Evolutionary conservation across 23 tunicate genomes (phyloP).

Genomic region (Corella eumyota): DNA sequence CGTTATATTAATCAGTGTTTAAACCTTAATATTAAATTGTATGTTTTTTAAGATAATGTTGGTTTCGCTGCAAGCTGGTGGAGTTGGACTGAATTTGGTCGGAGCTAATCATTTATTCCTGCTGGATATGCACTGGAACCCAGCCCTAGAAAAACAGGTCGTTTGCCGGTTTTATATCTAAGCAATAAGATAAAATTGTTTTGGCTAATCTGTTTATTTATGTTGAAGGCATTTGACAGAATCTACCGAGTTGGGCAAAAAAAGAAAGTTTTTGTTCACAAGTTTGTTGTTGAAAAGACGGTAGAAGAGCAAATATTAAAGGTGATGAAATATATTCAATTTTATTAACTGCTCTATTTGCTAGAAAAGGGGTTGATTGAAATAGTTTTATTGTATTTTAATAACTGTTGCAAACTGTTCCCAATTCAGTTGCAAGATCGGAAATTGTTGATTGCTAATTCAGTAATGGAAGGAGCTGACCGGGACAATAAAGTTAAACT

Average conservation of each 20-base stretch:
- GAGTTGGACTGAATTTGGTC: conserved; percentile 83
- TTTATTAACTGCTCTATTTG: too few species aligned
- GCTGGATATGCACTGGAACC: conserved; percentile 95
- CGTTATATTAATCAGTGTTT: too few species aligned
- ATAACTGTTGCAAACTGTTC: too few species aligned
- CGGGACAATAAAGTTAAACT: conserved; percentile 56
- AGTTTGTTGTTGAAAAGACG: conserved; percentile 55
- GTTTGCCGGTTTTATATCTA: not conserved
- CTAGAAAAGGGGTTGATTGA: too few species aligned
- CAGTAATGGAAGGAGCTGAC: conserved; percentile 82
- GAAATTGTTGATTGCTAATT: conserved; percentile 56
- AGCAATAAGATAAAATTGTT: not conserved
- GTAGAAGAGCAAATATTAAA: conserved; percentile 74
- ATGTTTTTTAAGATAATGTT: conserved; percentile 46
- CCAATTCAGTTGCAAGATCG: conserved; percentile 64
- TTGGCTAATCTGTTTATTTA: not conserved
- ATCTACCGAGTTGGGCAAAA: conserved; percentile 90
- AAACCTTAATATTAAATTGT: not conserved
- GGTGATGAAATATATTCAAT: too few species aligned
- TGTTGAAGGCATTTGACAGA: conserved; percentile 78
- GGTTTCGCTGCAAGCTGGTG: conserved; percentile 92
- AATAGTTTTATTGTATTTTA: too few species aligned
- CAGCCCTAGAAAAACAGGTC: conserved; percentile 87
- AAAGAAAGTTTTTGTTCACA: conserved; percentile 84
- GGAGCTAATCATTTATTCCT: conserved; percentile 84